Evolutionary conservation across 2,888 invertebrate species (phyloP).

Genomic region (Cataglyphis albicans): DNA sequence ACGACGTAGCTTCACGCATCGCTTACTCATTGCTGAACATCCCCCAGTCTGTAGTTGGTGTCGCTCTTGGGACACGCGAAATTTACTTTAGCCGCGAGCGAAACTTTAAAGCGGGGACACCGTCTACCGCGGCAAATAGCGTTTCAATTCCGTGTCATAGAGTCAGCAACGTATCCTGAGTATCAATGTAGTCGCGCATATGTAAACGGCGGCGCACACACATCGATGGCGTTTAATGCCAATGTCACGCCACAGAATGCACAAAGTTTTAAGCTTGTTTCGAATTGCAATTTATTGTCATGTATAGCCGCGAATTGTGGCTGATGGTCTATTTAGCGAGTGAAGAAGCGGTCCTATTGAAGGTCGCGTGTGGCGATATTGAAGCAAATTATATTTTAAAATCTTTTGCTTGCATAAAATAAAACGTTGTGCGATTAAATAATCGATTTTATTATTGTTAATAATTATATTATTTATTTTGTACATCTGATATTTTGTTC

Average conservation of each 20-base stretch:
- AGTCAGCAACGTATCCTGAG: constrained; percentile 36
- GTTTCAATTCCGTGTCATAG: constrained; percentile 68
- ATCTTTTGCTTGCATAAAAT: not conserved
- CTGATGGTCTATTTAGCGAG: constrained; percentile 13
- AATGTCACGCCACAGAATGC: constrained; percentile 59
- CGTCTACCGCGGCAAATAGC: constrained; percentile 66
- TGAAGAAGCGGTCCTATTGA: not conserved
- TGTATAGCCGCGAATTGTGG: constrained; percentile 27
- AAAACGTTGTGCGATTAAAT: not conserved
- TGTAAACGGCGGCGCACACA: constrained; percentile 39
- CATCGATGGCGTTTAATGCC: constrained; percentile 60
- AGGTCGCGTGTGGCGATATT: not conserved
- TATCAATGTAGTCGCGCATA: constrained; percentile 14
- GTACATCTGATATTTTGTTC: not conserved
- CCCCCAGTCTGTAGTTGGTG: constrained; percentile 64
- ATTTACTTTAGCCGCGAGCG: constrained; percentile 75
- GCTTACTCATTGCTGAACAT: constrained; percentile 79
- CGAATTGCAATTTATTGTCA: constrained; percentile 40
- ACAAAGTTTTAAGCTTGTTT: constrained; percentile 37
- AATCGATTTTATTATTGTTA: constrained; percentile 26
- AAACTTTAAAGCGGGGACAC: constrained; percentile 70
- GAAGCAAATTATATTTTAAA: not conserved
- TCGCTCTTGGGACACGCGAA: constrained; percentile 75
- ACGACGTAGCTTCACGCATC: constrained; percentile 78
- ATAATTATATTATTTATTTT: no score